Conservation (phyloP, 2,113 vertebrate genomes). For the Choloepus hoffmanni region DNA sequence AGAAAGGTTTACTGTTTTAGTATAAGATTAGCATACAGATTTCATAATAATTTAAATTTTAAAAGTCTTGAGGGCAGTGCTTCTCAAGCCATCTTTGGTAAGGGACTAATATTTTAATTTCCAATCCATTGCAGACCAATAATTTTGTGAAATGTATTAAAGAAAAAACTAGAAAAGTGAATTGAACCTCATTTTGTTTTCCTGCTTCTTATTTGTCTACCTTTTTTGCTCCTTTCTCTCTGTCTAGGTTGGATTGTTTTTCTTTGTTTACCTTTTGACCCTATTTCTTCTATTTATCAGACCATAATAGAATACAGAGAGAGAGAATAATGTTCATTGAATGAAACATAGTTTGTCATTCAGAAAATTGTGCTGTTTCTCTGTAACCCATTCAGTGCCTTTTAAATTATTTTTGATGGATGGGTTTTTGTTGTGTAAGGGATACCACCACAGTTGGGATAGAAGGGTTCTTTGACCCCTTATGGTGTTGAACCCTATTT, state of each 20-base stretch:
- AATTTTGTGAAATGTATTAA: not conserved
- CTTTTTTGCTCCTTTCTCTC: not conserved
- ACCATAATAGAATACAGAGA: not conserved
- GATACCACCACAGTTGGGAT: not conserved
- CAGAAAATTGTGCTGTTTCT: slow-evolving; percentile 35
- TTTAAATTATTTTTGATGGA: not conserved
- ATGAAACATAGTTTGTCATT: not conserved
- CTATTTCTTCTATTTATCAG: not conserved
- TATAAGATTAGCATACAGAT: not conserved
- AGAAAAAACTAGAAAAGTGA: not conserved
- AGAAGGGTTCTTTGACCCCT: not conserved
- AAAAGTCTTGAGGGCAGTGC: not conserved
- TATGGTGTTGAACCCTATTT: not conserved
- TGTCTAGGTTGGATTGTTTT: not conserved
- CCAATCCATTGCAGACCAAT: not conserved
- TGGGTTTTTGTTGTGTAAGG: not conserved
- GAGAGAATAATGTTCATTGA: not conserved
- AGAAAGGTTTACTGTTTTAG: not conserved
- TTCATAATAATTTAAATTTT: slow-evolving; percentile 30
- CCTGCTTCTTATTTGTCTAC: not conserved
- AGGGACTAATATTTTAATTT: slow-evolving; percentile 19
- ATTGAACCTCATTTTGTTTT: not conserved
- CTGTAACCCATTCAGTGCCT: not conserved
- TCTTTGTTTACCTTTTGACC: not conserved
- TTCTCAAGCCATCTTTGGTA: slow-evolving; percentile 27